A percentile compares a stretch with the other conserved stretches of the same genome.
Evolutionary conservation across 2,797 vertebrate genomes (phyloP).

Genomic region (Spea hammondii): DNA sequence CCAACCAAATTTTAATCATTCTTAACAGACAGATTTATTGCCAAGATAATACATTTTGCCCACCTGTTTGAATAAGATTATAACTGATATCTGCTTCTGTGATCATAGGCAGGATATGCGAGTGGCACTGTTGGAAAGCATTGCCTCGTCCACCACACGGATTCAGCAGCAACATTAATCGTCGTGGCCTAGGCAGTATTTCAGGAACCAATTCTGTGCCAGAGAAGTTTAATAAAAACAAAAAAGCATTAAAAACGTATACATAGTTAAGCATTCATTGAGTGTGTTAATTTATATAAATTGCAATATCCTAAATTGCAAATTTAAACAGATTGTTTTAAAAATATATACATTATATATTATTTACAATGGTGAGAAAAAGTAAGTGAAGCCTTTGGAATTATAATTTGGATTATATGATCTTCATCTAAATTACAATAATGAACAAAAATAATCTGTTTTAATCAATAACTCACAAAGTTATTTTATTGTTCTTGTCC

Average conservation of each 20-base stretch:
- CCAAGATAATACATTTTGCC: neutral
- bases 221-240: constrained; percentile 5
- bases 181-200: constrained; percentile 79
- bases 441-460: too few relatives aligned
- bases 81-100: constrained; percentile 88
- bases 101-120: constrained; percentile 86
- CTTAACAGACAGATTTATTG: neutral
- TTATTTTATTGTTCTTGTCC: too few relatives aligned
- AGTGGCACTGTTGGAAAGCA: constrained; percentile 87
- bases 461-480: too few relatives aligned
- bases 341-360: too few relatives aligned
- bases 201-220: constrained; percentile 76
- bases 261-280: too few relatives aligned
- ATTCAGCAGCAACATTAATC: constrained; percentile 88
- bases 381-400: too few relatives aligned
- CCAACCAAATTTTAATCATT: neutral
- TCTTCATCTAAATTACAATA: too few relatives aligned
- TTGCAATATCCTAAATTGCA: too few relatives aligned
- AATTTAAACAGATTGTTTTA: too few relatives aligned
- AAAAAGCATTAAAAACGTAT: neutral
- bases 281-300: too few relatives aligned
- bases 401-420: too few relatives aligned
- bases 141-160: constrained; percentile 86
- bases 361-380: too few relatives aligned
- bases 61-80: constrained; percentile 92